Evolutionary conservation across 2,888 invertebrate genomes (phyloP), one percentile per base, ranked within the genome.

Genomic region (Melipona bicolor): DNA sequence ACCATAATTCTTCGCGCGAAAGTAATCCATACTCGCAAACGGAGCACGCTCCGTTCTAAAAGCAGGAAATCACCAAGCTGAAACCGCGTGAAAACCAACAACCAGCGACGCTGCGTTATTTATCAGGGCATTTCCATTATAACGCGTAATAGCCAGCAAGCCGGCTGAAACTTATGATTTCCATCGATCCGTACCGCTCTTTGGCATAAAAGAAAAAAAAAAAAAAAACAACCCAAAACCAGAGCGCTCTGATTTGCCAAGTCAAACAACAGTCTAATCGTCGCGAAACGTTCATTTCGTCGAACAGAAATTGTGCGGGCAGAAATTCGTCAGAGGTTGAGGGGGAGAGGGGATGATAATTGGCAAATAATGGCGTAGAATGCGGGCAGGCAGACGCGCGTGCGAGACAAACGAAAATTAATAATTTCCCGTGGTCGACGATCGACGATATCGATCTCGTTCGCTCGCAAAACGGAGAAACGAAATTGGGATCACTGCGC

Each of bases 371-470:
- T 54, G 56, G 72, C 56, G 50, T 70, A 50, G 52, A 54, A 65
- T 73, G 67, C 59, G 74, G 73, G 32, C 70, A 64, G 50, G 3
- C 68, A 68, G 15, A 4, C 32, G 4, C 77, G 79, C 59, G 59
- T 52, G 50, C 59, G 32, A 81, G 86, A 84, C 70, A 68, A 84
- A 84, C 79, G 50, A 75, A 79, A 80, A 85, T 88, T 81, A 81
- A 83, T 84, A 84, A 82, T 82, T 68, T 62, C 43, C 11, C 11
- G 50, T 50, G 15, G 17, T 24, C 13, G 36, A n/a, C 59, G n/a
- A 54, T 21, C 21, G 36, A 36, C 36, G 24, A 27, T 27, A 43
- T 19, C 19, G 19, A 43, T 11, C 19, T 27, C 17, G 24, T 17
- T 61, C 27, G 19, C 27, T 17, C n/a, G 21, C 4, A 11, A 4